phyloP scores from a whole-genome alignment of 2,888 invertebrate species.

The Melipona beecheii region DNA sequence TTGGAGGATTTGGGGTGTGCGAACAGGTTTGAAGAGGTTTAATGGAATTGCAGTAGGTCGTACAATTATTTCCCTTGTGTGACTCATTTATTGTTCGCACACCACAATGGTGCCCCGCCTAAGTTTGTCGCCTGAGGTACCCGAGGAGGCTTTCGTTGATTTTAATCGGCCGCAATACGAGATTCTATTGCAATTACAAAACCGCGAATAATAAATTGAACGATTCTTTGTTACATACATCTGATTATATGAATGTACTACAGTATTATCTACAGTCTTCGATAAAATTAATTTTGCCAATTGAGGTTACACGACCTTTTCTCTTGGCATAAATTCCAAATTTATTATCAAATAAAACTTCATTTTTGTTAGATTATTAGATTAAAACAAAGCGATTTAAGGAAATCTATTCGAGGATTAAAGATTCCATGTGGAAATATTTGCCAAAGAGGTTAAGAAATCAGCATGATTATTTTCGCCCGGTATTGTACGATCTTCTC shows the following conservation, averaged over 20 bases:
- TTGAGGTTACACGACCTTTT: not conserved
- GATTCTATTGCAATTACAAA: too few species aligned
- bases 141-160: too few species aligned
- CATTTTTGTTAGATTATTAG: too few species aligned
- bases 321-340: not conserved
- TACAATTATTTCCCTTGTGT: slow-evolving; percentile 11
- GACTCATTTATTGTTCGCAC: slow-evolving; percentile 11
- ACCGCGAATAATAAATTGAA: too few species aligned
- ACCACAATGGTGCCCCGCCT: slow-evolving; percentile 1
- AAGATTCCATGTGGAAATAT: too few species aligned
- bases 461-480: not conserved
- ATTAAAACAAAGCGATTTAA: too few species aligned
- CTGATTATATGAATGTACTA: not conserved
- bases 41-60: not conserved
- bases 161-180: too few species aligned
- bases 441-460: not conserved
- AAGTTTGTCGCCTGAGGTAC: not conserved
- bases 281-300: not conserved
- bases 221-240: not conserved
- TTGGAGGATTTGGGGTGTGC: not conserved
- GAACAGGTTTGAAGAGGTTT: not conserved
- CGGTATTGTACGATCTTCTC: not conserved
- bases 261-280: not conserved
- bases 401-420: too few species aligned
- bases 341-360: not conserved